Evolutionary conservation across 2,113 vertebrate species (phyloP), one percentile per base, ranked within the genome.

Genomic region (Struthidea cinerea): DNA sequence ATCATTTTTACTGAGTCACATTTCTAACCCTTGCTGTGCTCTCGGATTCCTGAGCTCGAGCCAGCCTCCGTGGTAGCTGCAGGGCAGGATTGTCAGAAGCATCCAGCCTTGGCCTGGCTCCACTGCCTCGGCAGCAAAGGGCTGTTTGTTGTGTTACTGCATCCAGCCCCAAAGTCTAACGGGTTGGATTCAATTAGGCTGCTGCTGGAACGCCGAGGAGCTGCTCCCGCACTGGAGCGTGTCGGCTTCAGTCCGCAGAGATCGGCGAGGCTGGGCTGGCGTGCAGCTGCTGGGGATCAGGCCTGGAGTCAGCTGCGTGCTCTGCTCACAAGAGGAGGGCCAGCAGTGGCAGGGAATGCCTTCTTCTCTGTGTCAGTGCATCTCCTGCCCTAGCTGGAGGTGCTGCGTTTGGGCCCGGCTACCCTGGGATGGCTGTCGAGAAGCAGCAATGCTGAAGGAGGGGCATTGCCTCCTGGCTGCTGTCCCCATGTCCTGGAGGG

Each of bases 341-440:
- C 50, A 11, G 28, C 44, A 65, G 35, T 1, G 8, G 35, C 47
- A 84, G 56, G 30, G 75, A 67, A 64, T 86, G 22, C 6, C 3
- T 2, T 3, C 1, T 13, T 2, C 60, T 87, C 24, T 17, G 37
- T n/a, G 7, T 2, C 23, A 42, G 11, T 5, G 30, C 11, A 0
- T 69, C 42, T 59, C 41, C 23, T 81, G 73, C 61, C 70, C 24
- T 69, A 1, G 16, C 22, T 73, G 87, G 46, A 24, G 41, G 2
- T 3, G 24, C 17, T 11, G 15, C 3, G 4, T 12, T 42, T 21
- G 41, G 21, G 2, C 26, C 68, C 26, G 42, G 35, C 32, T 9
- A 18, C 16, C 42, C 27, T 8, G 27, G 39, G 24, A 5, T 6
- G 44, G 61, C 52, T 79, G 44, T 37, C 0, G 0, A 16, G 56